Conservation (phyloP, 2,888 invertebrate genomes). For the Suillia variegata region DNA sequence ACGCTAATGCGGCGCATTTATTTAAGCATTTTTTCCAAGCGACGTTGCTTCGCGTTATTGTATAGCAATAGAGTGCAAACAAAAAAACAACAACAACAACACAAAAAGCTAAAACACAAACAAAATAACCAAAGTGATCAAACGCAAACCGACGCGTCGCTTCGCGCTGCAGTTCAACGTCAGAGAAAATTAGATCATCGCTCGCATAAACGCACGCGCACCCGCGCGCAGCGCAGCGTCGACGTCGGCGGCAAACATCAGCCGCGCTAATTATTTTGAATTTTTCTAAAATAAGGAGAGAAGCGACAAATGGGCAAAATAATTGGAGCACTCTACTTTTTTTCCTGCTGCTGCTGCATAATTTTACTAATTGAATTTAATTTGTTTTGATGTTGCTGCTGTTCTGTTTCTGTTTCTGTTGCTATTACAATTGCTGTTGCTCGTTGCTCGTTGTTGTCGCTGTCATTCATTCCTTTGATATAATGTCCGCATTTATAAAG, state of each 20-base stretch:
- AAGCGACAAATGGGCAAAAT: background rate
- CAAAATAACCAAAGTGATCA: background rate
- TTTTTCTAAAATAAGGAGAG: background rate
- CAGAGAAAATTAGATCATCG: slow-evolving; percentile 18
- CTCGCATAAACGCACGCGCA: background rate
- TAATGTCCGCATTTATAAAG: slow-evolving; percentile 8
- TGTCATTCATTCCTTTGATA: background rate
- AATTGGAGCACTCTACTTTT: slow-evolving; percentile 12
- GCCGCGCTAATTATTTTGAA: no score
- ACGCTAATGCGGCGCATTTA: background rate
- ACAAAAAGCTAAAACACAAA: no score
- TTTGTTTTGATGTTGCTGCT: slow-evolving; percentile 7
- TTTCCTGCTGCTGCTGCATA: slow-evolving; percentile 5
- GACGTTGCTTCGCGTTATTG: background rate
- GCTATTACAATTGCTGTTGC: background rate
- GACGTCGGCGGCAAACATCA: no score
- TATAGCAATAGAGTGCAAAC: background rate
- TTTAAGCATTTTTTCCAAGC: background rate
- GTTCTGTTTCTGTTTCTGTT: background rate
- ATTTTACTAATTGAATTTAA: slow-evolving; percentile 20
- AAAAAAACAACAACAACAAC: background rate
- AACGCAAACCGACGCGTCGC: background rate
- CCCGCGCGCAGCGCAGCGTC: no score
- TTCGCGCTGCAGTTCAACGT: background rate
- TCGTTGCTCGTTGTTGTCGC: background rate